Conservation (phyloP, 1,140 invertebrate species). For the Dermatophagoides farinae region DNA sequence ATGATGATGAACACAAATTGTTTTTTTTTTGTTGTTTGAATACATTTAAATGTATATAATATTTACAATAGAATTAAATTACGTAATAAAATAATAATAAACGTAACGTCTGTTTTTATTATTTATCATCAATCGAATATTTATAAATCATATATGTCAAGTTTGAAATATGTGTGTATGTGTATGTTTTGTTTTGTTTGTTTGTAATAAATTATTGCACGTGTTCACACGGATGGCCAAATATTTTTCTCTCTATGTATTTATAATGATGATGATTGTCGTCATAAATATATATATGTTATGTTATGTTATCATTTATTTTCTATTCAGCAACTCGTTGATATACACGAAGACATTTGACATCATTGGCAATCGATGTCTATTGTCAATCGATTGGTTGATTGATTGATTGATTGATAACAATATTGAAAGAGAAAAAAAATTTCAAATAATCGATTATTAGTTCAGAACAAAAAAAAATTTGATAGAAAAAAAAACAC, state of each 20-base stretch:
- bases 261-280: background rate
- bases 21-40: no score
- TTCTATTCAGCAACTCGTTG: background rate
- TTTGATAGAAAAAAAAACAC: background rate
- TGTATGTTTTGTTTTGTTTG: background rate
- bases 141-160: no score
- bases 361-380: constrained; percentile 9
- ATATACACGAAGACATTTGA: constrained; percentile 6
- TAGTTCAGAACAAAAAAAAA: background rate
- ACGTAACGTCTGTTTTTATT: no score
- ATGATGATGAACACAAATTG: no score
- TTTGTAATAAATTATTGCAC: background rate
- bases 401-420: no score
- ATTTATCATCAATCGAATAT: no score
- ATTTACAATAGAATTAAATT: no score
- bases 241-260: background rate
- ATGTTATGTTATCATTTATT: background rate
- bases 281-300: background rate
- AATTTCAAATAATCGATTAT: background rate
- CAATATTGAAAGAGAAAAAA: background rate
- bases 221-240: background rate
- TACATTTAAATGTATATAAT: no score
- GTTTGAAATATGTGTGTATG: no score
- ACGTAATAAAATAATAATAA: no score
- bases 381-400: background rate